Evolutionary conservation across 2,113 vertebrate species (phyloP).

Genomic region (Zosterops lateralis): DNA sequence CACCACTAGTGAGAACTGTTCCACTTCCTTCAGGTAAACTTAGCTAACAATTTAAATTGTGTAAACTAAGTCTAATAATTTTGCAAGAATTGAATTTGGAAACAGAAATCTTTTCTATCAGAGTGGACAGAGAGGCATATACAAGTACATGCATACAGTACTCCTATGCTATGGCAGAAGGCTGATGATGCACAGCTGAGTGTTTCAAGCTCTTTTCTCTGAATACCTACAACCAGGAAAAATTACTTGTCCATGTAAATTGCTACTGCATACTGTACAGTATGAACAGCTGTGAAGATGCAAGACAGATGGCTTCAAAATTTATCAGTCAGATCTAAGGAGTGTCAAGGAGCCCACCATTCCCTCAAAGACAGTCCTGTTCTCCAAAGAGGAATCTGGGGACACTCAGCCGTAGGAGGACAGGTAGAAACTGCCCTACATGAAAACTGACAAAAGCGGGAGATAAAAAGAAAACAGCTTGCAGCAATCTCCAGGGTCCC

Average conservation of each 20-base stretch:
- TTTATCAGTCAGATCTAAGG: background rate
- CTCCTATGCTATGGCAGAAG: background rate
- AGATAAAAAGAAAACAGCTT: background rate
- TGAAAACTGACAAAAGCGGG: background rate
- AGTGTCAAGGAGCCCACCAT: background rate
- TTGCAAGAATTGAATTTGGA: background rate
- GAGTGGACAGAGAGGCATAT: background rate
- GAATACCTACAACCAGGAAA: background rate
- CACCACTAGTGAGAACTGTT: background rate
- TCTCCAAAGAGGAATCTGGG: background rate
- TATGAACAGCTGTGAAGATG: background rate
- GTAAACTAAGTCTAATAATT: background rate
- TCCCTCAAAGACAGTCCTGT: background rate
- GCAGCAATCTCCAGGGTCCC: background rate
- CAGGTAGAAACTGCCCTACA: background rate
- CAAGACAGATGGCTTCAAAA: background rate
- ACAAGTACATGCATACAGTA: background rate
- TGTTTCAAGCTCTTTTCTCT: background rate
- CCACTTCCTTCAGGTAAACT: background rate
- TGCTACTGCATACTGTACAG: background rate
- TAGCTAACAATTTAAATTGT: background rate
- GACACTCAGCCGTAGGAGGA: background rate
- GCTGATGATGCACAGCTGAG: background rate
- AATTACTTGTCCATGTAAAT: background rate
- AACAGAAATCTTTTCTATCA: background rate